A percentile compares a stretch with the other conserved stretches of the same genome.
phyloP scores from a whole-genome alignment of 2,113 vertebrate species.

The Ploceus nigricollis region DNA sequence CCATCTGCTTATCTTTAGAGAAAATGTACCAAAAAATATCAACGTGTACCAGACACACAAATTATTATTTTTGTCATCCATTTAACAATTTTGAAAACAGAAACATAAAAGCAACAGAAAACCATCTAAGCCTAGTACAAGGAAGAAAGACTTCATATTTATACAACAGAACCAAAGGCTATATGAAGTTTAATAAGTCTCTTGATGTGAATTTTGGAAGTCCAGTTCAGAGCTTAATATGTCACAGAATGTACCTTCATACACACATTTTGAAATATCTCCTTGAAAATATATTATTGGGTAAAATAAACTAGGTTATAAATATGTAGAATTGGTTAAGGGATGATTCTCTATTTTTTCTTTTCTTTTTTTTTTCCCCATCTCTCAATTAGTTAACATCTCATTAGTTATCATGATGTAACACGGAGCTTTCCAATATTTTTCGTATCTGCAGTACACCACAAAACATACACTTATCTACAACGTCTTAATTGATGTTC shows the following conservation, averaged over 20 bases:
- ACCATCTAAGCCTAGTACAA: not conserved
- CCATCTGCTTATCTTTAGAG: slow-evolving; percentile 59
- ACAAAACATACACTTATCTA: not conserved
- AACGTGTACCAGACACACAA: not conserved
- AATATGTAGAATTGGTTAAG: not conserved
- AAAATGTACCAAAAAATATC: slow-evolving; percentile 41
- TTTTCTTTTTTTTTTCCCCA: accelerated
- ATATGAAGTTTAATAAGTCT: slow-evolving; percentile 10
- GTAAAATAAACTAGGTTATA: not conserved
- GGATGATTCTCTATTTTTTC: not conserved
- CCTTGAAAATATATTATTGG: not conserved
- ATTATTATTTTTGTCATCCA: slow-evolving; percentile 1
- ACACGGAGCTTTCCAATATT: not conserved
- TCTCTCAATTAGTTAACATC: not conserved
- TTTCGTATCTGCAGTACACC: not conserved
- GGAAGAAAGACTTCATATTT: slow-evolving; percentile 11
- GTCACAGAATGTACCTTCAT: not conserved
- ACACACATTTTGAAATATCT: not conserved
- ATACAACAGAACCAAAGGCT: not conserved
- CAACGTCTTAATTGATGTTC: not conserved
- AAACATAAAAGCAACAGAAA: slow-evolving; percentile 25
- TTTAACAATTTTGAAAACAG: slow-evolving; percentile 37
- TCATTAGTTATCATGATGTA: not conserved
- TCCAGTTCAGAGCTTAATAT: not conserved
- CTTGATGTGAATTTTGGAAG: slow-evolving; percentile 33